Evolutionary conservation across 92 coral and sea anemone species (phyloP).

Genomic region (Epizoanthus scotinus): DNA sequence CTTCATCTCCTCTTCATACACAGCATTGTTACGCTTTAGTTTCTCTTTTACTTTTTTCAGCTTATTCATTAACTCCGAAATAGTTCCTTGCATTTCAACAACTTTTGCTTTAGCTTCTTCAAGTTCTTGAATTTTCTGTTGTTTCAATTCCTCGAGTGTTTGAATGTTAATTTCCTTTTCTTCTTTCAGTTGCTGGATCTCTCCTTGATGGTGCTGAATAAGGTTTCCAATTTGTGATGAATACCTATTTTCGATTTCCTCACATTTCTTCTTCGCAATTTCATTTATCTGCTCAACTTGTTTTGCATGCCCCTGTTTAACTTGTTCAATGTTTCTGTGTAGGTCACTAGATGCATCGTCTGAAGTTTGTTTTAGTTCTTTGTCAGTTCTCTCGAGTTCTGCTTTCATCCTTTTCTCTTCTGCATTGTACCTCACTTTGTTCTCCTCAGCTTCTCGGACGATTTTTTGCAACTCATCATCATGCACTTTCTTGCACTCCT

Average conservation of each 20-base stretch:
- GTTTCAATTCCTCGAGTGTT: constrained; percentile 43
- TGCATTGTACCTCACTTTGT: constrained; percentile 51
- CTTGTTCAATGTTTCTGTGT: constrained; percentile 63
- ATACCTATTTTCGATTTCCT: constrained; percentile 79
- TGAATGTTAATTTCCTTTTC: constrained; percentile 50
- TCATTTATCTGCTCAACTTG: constrained; percentile 61
- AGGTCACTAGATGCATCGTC: constrained; percentile 60
- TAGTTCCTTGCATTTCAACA: constrained; percentile 52
- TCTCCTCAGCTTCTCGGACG: constrained; percentile 42
- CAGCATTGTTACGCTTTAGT: constrained; percentile 54
- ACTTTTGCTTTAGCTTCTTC: constrained; percentile 58
- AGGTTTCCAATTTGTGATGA: constrained; percentile 76
- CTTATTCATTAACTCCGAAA: constrained; percentile 65
- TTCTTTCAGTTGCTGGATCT: constrained; percentile 46
- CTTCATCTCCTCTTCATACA: constrained; percentile 61
- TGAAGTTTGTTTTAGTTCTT: constrained; percentile 67
- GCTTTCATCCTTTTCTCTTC: constrained; percentile 64
- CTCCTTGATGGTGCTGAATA: constrained; percentile 73
- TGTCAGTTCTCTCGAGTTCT: constrained; percentile 67
- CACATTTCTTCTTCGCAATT: constrained; percentile 72
- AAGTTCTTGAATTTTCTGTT: constrained; percentile 48
- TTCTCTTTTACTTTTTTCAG: constrained; percentile 78
- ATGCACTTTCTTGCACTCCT: constrained; percentile 51
- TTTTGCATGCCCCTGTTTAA: constrained; percentile 61
- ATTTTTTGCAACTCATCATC: constrained; percentile 55